Evolutionary conservation across 2,888 invertebrate species (phyloP).

Genomic region (Hirtodrosophila confusa): DNA sequence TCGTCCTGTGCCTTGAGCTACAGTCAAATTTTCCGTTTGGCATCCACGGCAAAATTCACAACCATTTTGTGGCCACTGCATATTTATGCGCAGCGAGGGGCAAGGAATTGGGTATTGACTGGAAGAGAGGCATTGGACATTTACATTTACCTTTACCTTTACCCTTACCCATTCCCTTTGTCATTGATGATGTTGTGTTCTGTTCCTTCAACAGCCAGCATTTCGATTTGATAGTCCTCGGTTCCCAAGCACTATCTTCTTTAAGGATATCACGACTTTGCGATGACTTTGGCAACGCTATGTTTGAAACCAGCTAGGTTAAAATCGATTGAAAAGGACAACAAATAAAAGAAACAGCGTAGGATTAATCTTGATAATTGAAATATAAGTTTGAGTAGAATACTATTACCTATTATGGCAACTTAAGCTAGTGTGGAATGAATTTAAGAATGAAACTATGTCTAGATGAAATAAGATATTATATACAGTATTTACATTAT

Average conservation of each 20-base stretch:
- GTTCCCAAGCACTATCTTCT: neutral
- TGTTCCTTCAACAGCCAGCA: slow-evolving; percentile 28
- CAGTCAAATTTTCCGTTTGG: slow-evolving; percentile 26
- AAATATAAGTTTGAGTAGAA: too few species aligned
- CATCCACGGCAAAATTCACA: slow-evolving; percentile 43
- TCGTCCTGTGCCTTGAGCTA: slow-evolving; percentile 6
- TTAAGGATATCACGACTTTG: slow-evolving; percentile 13
- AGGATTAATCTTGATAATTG: too few species aligned
- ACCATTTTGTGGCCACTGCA: slow-evolving; percentile 58
- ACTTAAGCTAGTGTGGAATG: too few species aligned
- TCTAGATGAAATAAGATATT: too few species aligned
- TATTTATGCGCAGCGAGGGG: slow-evolving; percentile 38
- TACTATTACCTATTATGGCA: too few species aligned
- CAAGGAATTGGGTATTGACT: neutral
- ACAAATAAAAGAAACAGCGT: too few species aligned
- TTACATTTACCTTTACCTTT: neutral
- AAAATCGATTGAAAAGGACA: neutral
- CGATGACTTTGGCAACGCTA: neutral
- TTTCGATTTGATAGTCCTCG: slow-evolving; percentile 44
- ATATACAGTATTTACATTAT: too few species aligned
- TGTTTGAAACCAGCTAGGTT: neutral
- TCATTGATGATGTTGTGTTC: slow-evolving; percentile 5
- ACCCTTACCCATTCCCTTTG: slow-evolving; percentile 27
- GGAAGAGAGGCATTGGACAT: neutral
- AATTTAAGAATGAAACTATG: too few species aligned